Base-by-base conservation (phyloP, 2,113 vertebrate species). In the Sinocyclocheilus rhinocerous region DNA sequence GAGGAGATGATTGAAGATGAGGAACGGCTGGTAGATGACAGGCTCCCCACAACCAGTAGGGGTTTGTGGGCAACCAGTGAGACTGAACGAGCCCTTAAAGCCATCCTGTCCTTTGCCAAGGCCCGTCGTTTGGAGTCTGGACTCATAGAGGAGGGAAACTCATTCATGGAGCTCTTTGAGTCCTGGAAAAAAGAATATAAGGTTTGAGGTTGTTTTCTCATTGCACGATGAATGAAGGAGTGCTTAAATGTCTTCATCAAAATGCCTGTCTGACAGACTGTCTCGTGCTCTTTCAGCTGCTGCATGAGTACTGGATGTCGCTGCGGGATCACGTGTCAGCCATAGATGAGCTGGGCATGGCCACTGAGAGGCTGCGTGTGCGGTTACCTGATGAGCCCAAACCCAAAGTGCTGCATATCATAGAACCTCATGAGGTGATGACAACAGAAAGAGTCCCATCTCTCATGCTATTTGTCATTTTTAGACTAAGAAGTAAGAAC, bases 1-100 rank as follows among this genome's bases (percentile, higher is more conserved):
- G 98, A 99, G 87, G 98, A 99, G 91, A 99, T 99, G 98, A 99
- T 99, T 81, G 98, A 99, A 92, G 98, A 99, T 52, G 97, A 99
- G 84, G 98, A 99, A 69, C 97, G 97, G 2, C 93, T 99, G 6
- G 96, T 99, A 12, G 98, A 99, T 86, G 98, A 99, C 89, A 95
- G 97, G 36, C 93, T 96, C 6, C 97, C 98, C 81, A 98, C 97
- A 50, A 99, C 98, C 33, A 99, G 96, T 86, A 94, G 98, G 65
- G 98, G 98, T 22, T 94, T 99, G 4, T 98, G 98, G 97, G 98
- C 97, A 0, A 90, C 95, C 88, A 99, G 98, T 84, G 98, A 99
- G 93, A 97, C 95, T 0, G 98, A 99, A 88, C 95, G 97, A 22
- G 95, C 97, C 0, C 93, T 99, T 87, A 99, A 99, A 93, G 96